These are phyloP conservation scores for Thunnus thynnus DNA, from an alignment of 2,113 vertebrate genomes.

Conservation along the genomic window DNA sequence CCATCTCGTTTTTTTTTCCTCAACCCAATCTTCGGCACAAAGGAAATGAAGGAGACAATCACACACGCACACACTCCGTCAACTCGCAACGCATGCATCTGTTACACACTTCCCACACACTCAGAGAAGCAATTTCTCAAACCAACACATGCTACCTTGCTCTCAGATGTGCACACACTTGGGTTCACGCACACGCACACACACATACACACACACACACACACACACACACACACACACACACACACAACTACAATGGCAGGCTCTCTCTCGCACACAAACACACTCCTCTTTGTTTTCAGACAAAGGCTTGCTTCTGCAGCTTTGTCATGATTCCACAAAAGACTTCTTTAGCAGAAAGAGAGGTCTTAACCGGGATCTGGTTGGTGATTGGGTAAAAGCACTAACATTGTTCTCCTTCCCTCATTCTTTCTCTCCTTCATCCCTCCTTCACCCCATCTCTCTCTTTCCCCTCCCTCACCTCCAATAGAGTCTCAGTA, in stretches of 20 bases:
- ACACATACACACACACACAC: not conserved
- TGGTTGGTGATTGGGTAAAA: slow-evolving; percentile 68
- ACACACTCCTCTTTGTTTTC: slow-evolving; percentile 77
- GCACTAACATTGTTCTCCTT: slow-evolving; percentile 61
- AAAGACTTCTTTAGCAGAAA: slow-evolving; percentile 71
- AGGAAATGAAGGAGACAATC: slow-evolving; percentile 44
- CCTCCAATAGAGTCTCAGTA: slow-evolving; percentile 41
- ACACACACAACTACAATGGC: slow-evolving; percentile 43
- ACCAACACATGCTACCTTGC: slow-evolving; percentile 43
- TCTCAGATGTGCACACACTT: slow-evolving; percentile 15
- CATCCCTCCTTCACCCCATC: slow-evolving; percentile 15
- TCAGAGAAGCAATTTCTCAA: slow-evolving; percentile 55
- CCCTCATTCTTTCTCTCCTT: not conserved
- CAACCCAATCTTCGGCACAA: slow-evolving; percentile 44
- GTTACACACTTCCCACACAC: slow-evolving; percentile 45
- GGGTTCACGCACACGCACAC: slow-evolving; percentile 9
- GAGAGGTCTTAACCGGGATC: slow-evolving; percentile 73
- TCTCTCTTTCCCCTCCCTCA: slow-evolving; percentile 23
- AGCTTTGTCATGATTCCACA: slow-evolving; percentile 80
- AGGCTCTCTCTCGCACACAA: slow-evolving; percentile 46
- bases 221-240: slow-evolving; percentile 3
- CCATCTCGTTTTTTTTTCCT: slow-evolving; percentile 12
- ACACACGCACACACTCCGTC: slow-evolving; percentile 21
- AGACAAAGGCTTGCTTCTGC: slow-evolving; percentile 76
- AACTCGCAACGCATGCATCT: slow-evolving; percentile 30